Conservation (phyloP, 2,113 vertebrate species). For the Paratilapia polleni region DNA sequence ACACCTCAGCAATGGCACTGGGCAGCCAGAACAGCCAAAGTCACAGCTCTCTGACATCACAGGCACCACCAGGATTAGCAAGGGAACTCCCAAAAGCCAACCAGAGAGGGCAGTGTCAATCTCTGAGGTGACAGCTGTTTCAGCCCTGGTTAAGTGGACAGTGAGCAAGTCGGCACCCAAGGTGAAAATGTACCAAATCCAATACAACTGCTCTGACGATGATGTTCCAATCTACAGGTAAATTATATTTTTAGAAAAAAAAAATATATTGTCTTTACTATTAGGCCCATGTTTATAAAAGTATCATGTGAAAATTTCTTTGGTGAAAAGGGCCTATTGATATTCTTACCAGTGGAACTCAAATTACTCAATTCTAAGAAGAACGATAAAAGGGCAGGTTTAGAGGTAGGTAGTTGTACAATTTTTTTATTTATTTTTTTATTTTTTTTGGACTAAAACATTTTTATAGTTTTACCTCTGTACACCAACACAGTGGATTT, state of each 20-base stretch:
- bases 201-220: constrained; percentile 95
- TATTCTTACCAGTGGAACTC: no score
- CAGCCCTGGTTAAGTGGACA: constrained; percentile 90
- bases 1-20: constrained; percentile 88
- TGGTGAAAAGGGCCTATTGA: no score
- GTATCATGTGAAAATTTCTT: no score
- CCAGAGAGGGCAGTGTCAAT: constrained; percentile 86
- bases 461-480: no score
- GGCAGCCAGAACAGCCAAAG: constrained; percentile 82
- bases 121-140: constrained; percentile 90
- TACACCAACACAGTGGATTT: no score
- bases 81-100: constrained; percentile 80
- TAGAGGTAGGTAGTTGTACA: no score
- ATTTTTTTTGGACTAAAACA: no score
- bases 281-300: no score
- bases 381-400: no score
- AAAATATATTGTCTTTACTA: no score
- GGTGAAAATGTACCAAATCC: constrained; percentile 96
- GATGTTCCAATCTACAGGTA: constrained; percentile 97
- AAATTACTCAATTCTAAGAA: no score
- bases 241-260: background rate
- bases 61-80: constrained; percentile 85
- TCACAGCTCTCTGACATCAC: constrained; percentile 94
- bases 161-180: constrained; percentile 89
- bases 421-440: no score